Base-by-base conservation (phyloP, 2,797 vertebrate species). In the Helicolenus hilgendorfi region DNA sequence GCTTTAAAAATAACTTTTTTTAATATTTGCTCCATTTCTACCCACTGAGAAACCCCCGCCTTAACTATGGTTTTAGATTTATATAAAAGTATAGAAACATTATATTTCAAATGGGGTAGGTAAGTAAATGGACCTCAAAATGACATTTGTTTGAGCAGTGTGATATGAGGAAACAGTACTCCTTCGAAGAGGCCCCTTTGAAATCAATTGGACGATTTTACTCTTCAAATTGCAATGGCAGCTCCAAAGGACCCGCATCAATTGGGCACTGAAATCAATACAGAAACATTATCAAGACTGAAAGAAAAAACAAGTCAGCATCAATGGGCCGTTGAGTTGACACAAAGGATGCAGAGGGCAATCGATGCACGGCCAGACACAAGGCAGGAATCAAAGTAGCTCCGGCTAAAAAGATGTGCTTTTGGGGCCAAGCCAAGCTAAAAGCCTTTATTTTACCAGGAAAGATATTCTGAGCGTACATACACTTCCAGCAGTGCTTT, bases 271-370 rank as follows among this genome's bases (percentile, higher is more conserved):
- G 60, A 81, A 88, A 94, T 94, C 90, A 88, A 95, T 93, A 81
- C 22, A 70, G 83, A 72, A 68, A 91, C 89, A 92, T 92, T 82
- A 89, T 84, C 67, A 72, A 89, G 86, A 76, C 78, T 7, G 62
- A 58, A 29, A 72, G 53, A 35, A 62, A 72, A 45, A 56, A 64
- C 41, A 14, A 75, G 83, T 79, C 68, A 79, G 91, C 81, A 77
- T 79, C 62, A 65, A 24, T 18, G 62, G 62, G 75, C 76, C 6
- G 10, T 69, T 72, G 84, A 89, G 13, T 69, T 69, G 84, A 87
- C 81, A 88, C 76, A 79, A 81, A 76, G 80, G 72, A 88, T 72
- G 77, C 0, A 72, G 78, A 86, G 36, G 81, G 18, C 65, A 55
- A 91, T 94, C 86, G 26, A 93, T 94, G 69, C 59, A 11, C 35